Percentiles rank a stretch among this genome's conserved stretches.
Conservation (phyloP, 1,140 invertebrate species). For the Aphaenogaster floridana region DNA sequence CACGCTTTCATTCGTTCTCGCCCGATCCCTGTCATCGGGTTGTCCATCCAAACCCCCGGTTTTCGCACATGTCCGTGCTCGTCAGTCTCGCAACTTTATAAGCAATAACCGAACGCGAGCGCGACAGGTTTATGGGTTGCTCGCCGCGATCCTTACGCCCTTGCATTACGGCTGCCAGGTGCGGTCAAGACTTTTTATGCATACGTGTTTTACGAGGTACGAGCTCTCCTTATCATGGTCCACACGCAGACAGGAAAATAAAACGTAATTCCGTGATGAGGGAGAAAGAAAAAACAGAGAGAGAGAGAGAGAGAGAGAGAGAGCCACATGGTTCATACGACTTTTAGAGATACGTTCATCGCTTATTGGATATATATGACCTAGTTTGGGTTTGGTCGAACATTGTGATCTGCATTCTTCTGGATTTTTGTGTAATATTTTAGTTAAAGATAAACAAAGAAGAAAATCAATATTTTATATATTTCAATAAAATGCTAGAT, state of each 20-base stretch:
- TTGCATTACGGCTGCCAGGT: constrained; percentile 62
- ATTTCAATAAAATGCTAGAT: background rate
- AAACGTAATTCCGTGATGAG: constrained; percentile 9
- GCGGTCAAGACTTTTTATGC: constrained; percentile 53
- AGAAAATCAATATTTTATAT: constrained; percentile 1
- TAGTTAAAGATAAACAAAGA: background rate
- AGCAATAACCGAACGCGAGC: constrained; percentile 75
- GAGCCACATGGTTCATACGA: background rate
- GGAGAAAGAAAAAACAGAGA: background rate
- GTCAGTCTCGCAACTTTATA: constrained; percentile 75
- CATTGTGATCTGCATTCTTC: background rate
- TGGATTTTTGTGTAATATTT: background rate
- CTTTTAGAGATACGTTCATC: constrained; percentile 15
- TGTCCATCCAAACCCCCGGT: constrained; percentile 58
- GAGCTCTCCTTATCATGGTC: constrained; percentile 37
- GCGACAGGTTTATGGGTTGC: constrained; percentile 65
- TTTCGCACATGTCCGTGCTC: constrained; percentile 55
- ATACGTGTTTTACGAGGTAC: constrained; percentile 42
- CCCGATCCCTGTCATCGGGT: constrained; percentile 68
- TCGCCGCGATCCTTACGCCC: constrained; percentile 36
- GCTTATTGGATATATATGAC: constrained; percentile 4
- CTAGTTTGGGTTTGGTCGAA: background rate
- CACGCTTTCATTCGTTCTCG: constrained; percentile 68
- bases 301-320: background rate
- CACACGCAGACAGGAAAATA: constrained; percentile 20